Base-by-base conservation (phyloP, 2,113 vertebrate species). In the Glareola pratincola region DNA sequence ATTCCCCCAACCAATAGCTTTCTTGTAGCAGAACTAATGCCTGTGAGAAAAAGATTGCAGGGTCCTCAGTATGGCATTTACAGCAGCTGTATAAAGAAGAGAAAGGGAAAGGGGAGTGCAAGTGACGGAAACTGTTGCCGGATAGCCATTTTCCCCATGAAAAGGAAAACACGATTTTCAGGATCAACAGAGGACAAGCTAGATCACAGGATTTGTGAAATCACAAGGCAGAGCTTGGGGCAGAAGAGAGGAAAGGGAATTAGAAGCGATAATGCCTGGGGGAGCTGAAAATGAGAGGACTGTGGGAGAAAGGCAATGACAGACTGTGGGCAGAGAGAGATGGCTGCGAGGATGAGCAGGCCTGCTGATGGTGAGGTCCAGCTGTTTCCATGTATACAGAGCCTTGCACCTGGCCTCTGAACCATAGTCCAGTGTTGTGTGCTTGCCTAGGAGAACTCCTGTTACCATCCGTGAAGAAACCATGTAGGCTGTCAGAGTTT, bases 1-100 rank as follows among this genome's bases (percentile, higher is more conserved):
- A 94, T 91, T 96, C 77, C 48, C 36, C 69, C 66, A 85, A 21
- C 62, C 77, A 87, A 74, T 57, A 85, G 53, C 66, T 95, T 94
- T 91, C 80, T 50, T 53, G 62, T 57, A 85, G 96, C 84, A 96
- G 90, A 96, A 88, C 74, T 82, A 94, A 96, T 76, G 73, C 66
- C 45, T 87, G 36, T 64, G 77, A 87, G 90, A 87, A 93, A 94
- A 75, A 73, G 47, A 95, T 64, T 73, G 51, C 87, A 75, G 53
- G 24, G 14, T 76, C 57, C 37, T 72, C 66, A 37, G 10, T 43
- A 27, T 53, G 71, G 34, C 74, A 64, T 91, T 92, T 69, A 72
- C 20, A 90, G 10, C 62, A 88, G 87, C 56, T 85, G 43, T 53
- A 68, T 53, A 73, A 81, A 90, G 69, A 51, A 89, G 14, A 3